Conservation (phyloP, 2,113 vertebrate genomes). For the Columba livia region DNA sequence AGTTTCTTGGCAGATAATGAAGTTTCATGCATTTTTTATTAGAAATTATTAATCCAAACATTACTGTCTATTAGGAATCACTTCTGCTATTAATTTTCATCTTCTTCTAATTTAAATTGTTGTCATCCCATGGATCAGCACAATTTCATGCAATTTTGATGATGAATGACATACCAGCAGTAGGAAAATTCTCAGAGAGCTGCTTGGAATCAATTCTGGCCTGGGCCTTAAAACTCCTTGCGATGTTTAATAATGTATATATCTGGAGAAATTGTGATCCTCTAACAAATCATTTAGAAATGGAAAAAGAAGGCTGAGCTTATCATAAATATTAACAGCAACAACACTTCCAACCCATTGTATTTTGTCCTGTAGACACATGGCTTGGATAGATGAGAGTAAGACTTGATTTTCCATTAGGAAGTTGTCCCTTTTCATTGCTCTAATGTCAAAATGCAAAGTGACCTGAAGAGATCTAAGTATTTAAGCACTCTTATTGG, state of each 20-base stretch:
- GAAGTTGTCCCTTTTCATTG: neutral
- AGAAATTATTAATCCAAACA: conserved; percentile 50
- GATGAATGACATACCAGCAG: conserved; percentile 12
- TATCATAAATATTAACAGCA: conserved; percentile 13
- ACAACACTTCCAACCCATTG: neutral
- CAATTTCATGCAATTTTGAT: conserved; percentile 58
- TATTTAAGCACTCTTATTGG: neutral
- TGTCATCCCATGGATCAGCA: conserved; percentile 27
- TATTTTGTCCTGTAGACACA: neutral
- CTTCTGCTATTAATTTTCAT: conserved; percentile 43
- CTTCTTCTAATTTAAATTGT: conserved; percentile 51
- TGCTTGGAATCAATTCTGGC: neutral
- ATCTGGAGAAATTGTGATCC: conserved; percentile 12
- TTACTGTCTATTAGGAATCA: neutral
- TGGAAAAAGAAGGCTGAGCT: conserved; percentile 19
- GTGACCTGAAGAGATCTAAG: neutral
- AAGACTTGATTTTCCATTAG: neutral
- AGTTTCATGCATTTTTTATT: conserved; percentile 36
- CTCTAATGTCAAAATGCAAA: neutral
- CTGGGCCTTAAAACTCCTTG: neutral
- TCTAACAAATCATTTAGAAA: conserved; percentile 46
- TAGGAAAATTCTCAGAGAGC: neutral
- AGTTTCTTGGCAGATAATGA: conserved; percentile 20
- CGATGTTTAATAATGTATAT: conserved; percentile 22
- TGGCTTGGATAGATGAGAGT: neutral